Base-by-base conservation (phyloP, 1,140 invertebrate species). In the Drosophila nigromelanica region DNA sequence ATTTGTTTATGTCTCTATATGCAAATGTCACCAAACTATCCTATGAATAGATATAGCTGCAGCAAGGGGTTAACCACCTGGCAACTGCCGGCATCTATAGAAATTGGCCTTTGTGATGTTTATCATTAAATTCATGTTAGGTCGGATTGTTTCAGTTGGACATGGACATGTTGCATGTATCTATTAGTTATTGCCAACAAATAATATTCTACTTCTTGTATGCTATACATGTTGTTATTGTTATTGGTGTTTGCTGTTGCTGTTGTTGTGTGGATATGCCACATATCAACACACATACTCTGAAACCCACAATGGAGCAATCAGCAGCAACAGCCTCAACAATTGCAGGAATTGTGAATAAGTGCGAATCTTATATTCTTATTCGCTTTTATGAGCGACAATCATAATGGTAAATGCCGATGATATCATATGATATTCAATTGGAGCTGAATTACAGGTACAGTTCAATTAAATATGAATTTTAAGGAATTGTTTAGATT, bases 51-150 rank as follows among this genome's bases (percentile, higher is more conserved):
- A 18, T 1, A 18, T 1, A 18, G 18, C 18, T 18, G 18, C 18
- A 18, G 18, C 18, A 18, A 48, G 51, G 45, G 47, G 14, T 10
- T 18, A 40, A 24, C 51, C n/a, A 18, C 40, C 27, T 33, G 27
- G 10, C 52, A 54, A n/a, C 21, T 37, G 42, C 21, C 24, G 33
- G 18, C 42, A 27, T 15, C 54, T 42, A 60, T 69, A 48, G 48
- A 61, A 69, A 62, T 78, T 67, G 72, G 48, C 51, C 76, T 66
- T 70, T 81, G 63, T 75, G 82, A 78, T 78, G 68, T 62, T 78
- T 80, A 80, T 86, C 81, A 72, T 86, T 87, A 87, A 81, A 76
- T 83, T 63, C 58, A 73, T 69, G 80, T 76, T 79, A 52, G 59
- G 35, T 30, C 39, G 33, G 60, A 18, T 39, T 33, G 60, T 42